Base-by-base conservation (phyloP, 2,797 vertebrate genomes). In the Xiphophorus birchmanni region DNA sequence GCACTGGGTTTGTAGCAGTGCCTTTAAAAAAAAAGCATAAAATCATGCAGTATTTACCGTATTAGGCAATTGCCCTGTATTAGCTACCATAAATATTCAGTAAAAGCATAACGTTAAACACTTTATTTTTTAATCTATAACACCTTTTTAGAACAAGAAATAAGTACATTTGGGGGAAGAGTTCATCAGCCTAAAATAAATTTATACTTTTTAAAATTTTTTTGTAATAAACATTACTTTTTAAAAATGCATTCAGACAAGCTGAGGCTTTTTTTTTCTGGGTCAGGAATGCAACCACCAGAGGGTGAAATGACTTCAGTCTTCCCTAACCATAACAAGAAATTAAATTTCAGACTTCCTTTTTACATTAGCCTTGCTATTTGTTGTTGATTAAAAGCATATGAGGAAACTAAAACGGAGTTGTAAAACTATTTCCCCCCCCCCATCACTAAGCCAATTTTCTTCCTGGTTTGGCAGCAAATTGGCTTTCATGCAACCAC, bases 261-360 rank as follows among this genome's bases (percentile, higher is more conserved):
- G 65, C 37, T 0, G 2, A 69, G 18, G 15, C 18, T 12, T 69
- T 71, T 71, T 23, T 79, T 82, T 74, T 74, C 82, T 47, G 81
- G 69, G 79, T 52, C 5, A 76, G 77, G 74, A 89, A 89, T 86
- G 82, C 65, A 88, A 73, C 75, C 50, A 83, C 79, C 50, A 58
- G 76, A 84, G 82, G 77, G 56, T 87, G 76, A 90, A 81, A 89
- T 86, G n/a, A 85, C 63, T 76, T 78, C 71, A 52, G 58, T 85
- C 60, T 82, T 44, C 77, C 63, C 67, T 75, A 32, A 73, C 48
- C 82, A 75, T 50, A 80, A 82, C 72, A 87, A 87, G 73, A 83
- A 86, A 83, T 85, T 63, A 73, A 60, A 87, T 85, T 69, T 81
- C 76, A 84, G 71, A 76, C 81, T 89, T 91, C 89, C 87, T 92